phyloP scores from a whole-genome alignment of 2,113 vertebrate genomes.

The Rhinopithecus roxellana region DNA sequence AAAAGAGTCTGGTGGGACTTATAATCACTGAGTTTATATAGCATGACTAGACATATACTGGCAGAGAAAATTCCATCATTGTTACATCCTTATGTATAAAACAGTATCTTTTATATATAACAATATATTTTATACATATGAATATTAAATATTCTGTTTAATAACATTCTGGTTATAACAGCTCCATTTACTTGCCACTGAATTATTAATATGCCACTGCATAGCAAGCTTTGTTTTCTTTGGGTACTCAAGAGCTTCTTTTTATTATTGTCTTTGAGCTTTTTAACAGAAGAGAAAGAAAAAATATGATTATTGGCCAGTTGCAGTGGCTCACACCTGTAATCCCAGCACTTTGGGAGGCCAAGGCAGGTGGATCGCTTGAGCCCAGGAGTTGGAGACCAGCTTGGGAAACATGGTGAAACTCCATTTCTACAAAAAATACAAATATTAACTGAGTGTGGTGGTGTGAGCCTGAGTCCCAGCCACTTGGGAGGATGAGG shows the following conservation, averaged over 20 bases:
- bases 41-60: conserved; percentile 1
- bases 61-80: background rate
- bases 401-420: too few relatives aligned
- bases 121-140: background rate
- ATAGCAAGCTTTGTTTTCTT: background rate
- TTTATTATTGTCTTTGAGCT: background rate
- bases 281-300: background rate
- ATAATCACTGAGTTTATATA: conserved; percentile 64
- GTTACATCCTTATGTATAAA: background rate
- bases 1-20: background rate
- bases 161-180: background rate
- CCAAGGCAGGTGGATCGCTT: too few relatives aligned
- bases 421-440: too few relatives aligned
- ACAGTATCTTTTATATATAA: background rate
- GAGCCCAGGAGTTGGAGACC: too few relatives aligned
- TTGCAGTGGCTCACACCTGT: background rate
- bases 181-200: background rate
- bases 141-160: background rate
- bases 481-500: too few relatives aligned
- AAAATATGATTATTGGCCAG: too few relatives aligned
- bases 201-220: conserved; percentile 41
- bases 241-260: background rate
- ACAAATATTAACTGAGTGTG: too few relatives aligned
- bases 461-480: too few relatives aligned
- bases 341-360: too few relatives aligned